Conservation (phyloP, 2,113 vertebrate genomes). For the Cacatua alba region DNA sequence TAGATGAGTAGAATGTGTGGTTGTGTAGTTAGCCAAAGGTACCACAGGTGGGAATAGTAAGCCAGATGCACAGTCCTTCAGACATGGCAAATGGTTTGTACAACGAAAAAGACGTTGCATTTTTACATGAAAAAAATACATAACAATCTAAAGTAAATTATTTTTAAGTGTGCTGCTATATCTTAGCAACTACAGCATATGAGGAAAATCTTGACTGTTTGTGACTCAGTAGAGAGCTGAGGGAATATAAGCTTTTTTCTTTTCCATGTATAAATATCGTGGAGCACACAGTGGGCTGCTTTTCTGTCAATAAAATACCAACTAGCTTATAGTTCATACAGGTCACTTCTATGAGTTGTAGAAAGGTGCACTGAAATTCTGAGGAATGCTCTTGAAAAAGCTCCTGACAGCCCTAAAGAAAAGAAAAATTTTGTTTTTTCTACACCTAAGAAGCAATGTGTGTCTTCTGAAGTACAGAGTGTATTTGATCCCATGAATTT, state of each 20-base stretch:
- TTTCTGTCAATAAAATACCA: background rate
- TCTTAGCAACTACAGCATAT: background rate
- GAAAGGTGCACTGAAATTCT: background rate
- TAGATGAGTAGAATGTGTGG: background rate
- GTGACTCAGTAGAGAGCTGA: background rate
- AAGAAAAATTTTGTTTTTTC: background rate
- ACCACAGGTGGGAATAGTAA: background rate
- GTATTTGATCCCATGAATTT: conserved; percentile 30
- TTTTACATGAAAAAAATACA: background rate
- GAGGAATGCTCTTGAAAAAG: background rate
- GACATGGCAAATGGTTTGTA: background rate
- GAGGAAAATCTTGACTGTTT: background rate
- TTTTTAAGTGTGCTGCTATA: background rate
- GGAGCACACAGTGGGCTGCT: background rate
- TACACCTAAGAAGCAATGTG: background rate
- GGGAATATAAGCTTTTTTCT: background rate
- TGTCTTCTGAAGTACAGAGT: background rate
- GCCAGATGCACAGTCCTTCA: background rate
- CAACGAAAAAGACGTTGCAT: background rate
- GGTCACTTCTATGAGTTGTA: background rate
- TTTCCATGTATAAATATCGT: background rate
- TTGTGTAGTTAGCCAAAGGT: background rate
- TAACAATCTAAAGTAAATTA: background rate
- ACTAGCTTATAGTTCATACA: background rate
- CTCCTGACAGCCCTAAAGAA: background rate